Evolutionary conservation across 1,140 invertebrate genomes (phyloP).

Genomic region (Harpegnathos saltator): DNA sequence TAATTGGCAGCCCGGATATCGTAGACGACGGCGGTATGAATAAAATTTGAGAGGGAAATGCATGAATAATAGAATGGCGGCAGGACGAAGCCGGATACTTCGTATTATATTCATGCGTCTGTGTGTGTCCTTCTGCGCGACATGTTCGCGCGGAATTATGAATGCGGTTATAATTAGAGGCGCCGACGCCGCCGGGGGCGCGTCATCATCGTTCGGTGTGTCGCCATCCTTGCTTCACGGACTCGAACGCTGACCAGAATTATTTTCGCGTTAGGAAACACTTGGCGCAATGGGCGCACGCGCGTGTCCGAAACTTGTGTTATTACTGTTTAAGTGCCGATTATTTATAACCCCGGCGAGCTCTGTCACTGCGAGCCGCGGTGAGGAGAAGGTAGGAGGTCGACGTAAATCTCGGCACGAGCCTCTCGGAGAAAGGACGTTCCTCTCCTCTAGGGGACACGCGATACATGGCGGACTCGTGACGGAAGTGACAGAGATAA

Average conservation of each 20-base stretch:
- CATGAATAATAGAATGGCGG: neutral
- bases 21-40: neutral
- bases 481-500: neutral
- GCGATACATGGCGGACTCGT: neutral
- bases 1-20: neutral
- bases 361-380: conserved; percentile 18
- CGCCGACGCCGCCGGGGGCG: neutral
- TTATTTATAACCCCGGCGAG: conserved; percentile 77
- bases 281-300: conserved; percentile 73
- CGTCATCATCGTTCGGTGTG: conserved; percentile 17
- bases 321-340: conserved; percentile 71
- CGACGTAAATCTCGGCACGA: conserved; percentile 6
- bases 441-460: neutral
- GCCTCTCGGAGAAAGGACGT: neutral
- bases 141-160: neutral
- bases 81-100: neutral
- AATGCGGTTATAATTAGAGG: conserved; percentile 65
- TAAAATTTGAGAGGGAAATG: neutral
- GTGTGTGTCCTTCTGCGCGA: neutral
- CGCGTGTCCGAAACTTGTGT: conserved; percentile 67
- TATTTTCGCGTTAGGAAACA: conserved; percentile 75
- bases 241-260: conserved; percentile 33
- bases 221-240: neutral
- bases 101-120: too few relatives aligned
- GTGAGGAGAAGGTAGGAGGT: neutral